These are phyloP conservation scores for Anticlea derivata DNA, from an alignment of 2,888 invertebrate species.

Conservation along the genomic window DNA sequence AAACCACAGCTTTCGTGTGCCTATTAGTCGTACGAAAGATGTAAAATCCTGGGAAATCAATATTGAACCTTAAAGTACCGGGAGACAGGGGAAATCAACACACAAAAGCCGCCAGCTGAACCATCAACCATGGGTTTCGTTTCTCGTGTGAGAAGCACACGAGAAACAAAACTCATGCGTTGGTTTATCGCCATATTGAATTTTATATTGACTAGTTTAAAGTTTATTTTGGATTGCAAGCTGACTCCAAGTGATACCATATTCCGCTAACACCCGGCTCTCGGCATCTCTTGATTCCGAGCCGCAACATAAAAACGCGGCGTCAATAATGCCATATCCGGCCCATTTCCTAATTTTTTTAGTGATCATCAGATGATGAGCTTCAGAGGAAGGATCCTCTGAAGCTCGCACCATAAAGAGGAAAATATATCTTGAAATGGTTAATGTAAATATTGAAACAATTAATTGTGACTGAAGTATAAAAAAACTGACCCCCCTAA, in stretches of 20 bases:
- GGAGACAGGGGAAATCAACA: no score
- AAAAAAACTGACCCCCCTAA: no score
- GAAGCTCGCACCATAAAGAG: constrained; percentile 17
- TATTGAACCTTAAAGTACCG: no score
- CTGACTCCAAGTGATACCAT: neutral
- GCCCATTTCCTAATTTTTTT: constrained; percentile 30
- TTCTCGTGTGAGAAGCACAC: no score
- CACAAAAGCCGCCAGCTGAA: no score
- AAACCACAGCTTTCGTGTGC: no score
- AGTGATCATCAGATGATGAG: constrained; percentile 18
- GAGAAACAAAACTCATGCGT: no score
- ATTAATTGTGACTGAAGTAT: neutral
- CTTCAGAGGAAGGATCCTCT: no score
- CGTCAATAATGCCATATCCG: constrained; percentile 33
- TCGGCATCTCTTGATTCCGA: constrained; percentile 9
- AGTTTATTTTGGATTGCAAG: neutral
- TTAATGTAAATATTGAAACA: constrained; percentile 3
- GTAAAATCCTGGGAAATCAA: no score
- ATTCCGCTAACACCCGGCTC: neutral
- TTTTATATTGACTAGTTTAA: neutral
- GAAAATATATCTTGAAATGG: constrained; percentile 4
- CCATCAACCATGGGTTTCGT: no score
- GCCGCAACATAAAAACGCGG: constrained; percentile 18
- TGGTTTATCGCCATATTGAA: no score
- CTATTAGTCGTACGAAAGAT: no score